These are phyloP conservation scores for Adoxophyes honmai DNA, from an alignment of 1,140 invertebrate genomes.

Conservation along the genomic window DNA sequence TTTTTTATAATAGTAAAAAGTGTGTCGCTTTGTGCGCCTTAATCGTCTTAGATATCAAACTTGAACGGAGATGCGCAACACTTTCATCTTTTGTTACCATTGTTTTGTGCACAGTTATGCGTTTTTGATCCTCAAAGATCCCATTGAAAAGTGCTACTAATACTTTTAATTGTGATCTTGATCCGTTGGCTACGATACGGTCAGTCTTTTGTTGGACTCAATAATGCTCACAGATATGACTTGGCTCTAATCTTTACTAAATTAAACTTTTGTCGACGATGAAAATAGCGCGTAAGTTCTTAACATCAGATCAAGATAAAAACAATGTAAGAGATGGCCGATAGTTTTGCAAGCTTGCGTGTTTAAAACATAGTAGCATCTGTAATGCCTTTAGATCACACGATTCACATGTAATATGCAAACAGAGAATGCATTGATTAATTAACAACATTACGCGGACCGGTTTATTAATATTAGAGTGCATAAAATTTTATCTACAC, in stretches of 20 bases:
- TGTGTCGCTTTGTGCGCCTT: constrained; percentile 55
- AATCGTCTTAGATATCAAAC: constrained; percentile 64
- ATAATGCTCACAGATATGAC: constrained; percentile 12
- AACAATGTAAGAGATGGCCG: background rate
- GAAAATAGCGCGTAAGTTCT: background rate
- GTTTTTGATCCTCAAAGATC: constrained; percentile 57
- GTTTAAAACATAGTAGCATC: background rate
- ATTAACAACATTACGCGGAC: constrained; percentile 55
- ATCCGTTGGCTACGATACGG: constrained; percentile 45
- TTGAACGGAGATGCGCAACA: constrained; percentile 42
- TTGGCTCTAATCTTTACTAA: constrained; percentile 1
- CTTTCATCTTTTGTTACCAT: constrained; percentile 42
- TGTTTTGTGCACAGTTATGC: constrained; percentile 45
- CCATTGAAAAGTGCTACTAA: constrained; percentile 43
- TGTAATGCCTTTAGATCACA: background rate
- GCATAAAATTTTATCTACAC: constrained; percentile 49
- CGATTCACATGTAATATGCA: constrained; percentile 13
- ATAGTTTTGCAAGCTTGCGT: constrained; percentile 6
- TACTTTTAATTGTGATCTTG: constrained; percentile 39
- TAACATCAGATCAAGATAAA: background rate
- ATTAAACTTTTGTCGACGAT: background rate
- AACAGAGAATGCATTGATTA: constrained; percentile 54
- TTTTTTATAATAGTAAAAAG: constrained; percentile 32
- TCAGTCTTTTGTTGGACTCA: constrained; percentile 13
- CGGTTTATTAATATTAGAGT: constrained; percentile 61